phyloP scores from a whole-genome alignment of 2,888 invertebrate species.

The Thera britannica region DNA sequence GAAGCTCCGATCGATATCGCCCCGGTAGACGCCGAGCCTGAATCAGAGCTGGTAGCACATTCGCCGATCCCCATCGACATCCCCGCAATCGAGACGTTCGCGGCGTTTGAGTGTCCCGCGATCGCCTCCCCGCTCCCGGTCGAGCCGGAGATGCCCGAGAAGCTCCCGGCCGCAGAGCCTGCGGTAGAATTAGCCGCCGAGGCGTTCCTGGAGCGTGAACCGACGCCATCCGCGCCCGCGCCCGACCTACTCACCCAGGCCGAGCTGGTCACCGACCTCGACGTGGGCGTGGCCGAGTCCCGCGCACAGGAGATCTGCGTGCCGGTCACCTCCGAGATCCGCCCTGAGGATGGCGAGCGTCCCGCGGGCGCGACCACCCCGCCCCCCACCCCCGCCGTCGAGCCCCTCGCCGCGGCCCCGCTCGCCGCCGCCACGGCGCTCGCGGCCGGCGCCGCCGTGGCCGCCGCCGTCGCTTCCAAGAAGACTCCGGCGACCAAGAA shows the following conservation, averaged over 20 bases:
- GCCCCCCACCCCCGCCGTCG: slow-evolving; percentile 54
- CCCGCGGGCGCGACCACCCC: slow-evolving; percentile 51
- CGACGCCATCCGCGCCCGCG: slow-evolving; percentile 52
- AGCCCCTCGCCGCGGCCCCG: slow-evolving; percentile 53
- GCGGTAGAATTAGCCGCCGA: slow-evolving; percentile 33
- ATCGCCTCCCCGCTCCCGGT: slow-evolving; percentile 38
- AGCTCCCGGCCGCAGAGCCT: slow-evolving; percentile 21
- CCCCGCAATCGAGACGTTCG: not conserved
- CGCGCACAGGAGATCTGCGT: slow-evolving; percentile 79
- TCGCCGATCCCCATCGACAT: slow-evolving; percentile 18
- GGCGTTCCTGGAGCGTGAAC: slow-evolving; percentile 23
- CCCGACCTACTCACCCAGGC: slow-evolving; percentile 68
- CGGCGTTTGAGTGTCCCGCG: not conserved
- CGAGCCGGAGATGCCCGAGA: slow-evolving; percentile 3
- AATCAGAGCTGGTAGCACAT: slow-evolving; percentile 35
- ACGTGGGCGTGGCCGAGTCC: slow-evolving; percentile 71
- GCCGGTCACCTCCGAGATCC: slow-evolving; percentile 73
- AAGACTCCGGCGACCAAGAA: slow-evolving; percentile 49
- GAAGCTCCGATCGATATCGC: slow-evolving; percentile 44
- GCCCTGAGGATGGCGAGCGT: slow-evolving; percentile 61
- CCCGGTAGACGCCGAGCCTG: slow-evolving; percentile 37
- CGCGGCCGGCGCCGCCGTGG: slow-evolving; percentile 48
- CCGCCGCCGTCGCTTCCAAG: slow-evolving; percentile 48
- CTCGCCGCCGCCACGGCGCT: slow-evolving; percentile 59
- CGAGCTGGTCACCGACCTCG: slow-evolving; percentile 74